These are phyloP conservation scores for Ancistrus triradiatus DNA, from an alignment of 2,113 vertebrate species.

Conservation along the genomic window DNA sequence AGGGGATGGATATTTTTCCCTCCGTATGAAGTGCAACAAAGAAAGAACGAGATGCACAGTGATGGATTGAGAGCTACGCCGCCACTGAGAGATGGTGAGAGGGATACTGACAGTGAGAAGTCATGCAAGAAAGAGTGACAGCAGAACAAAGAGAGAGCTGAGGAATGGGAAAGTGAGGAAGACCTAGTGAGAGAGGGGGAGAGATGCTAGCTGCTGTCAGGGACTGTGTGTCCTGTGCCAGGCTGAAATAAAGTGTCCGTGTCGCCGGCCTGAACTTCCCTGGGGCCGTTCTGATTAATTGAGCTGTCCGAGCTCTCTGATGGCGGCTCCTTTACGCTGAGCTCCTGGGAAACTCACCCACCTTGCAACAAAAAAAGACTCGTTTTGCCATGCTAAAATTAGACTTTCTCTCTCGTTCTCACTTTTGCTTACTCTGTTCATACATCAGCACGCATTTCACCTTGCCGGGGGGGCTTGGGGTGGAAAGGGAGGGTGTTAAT, in stretches of 20 bases:
- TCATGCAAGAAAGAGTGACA: not conserved
- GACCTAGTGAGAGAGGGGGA: not conserved
- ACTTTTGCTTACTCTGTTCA: constrained; percentile 47
- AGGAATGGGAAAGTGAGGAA: not conserved
- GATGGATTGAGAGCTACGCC: not conserved
- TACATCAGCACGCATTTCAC: constrained; percentile 70
- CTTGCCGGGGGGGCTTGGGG: constrained; percentile 72
- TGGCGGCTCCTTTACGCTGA: constrained; percentile 65
- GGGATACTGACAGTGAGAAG: constrained; percentile 4
- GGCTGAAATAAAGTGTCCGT: constrained; percentile 65
- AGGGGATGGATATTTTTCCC: not conserved
- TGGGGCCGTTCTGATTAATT: constrained; percentile 70
- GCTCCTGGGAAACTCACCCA: constrained; percentile 62
- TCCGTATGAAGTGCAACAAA: not conserved
- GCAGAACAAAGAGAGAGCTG: constrained; percentile 1
- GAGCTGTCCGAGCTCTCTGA: constrained; percentile 64
- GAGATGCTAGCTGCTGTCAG: constrained; percentile 34
- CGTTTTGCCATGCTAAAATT: constrained; percentile 58
- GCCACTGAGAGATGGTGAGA: not conserved
- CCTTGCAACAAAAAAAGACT: constrained; percentile 45
- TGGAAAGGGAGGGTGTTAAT: constrained; percentile 55
- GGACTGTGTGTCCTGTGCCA: constrained; percentile 49
- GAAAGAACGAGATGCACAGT: not conserved
- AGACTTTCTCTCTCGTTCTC: constrained; percentile 34
- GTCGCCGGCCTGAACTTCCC: constrained; percentile 60